Conservation (phyloP, 1,140 invertebrate species). For the Wasmannia auropunctata region DNA sequence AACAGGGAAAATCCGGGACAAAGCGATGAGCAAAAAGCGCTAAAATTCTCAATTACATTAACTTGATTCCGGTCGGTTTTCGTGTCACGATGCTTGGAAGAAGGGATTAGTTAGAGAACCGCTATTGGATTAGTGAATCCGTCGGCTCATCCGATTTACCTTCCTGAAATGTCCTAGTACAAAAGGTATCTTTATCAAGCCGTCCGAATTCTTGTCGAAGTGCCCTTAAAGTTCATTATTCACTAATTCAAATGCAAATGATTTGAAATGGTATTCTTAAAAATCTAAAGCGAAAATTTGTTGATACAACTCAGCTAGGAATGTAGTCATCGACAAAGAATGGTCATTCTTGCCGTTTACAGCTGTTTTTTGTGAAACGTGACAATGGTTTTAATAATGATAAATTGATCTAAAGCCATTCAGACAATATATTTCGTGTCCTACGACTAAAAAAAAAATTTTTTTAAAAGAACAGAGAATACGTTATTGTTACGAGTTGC, state of each 20-base stretch:
- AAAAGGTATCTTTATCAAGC: conserved; percentile 74
- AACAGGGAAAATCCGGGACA: not conserved
- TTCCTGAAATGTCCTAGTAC: conserved; percentile 59
- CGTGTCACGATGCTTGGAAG: conserved; percentile 71
- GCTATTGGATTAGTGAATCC: conserved; percentile 81
- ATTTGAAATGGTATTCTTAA: conserved; percentile 43
- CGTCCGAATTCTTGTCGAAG: conserved; percentile 79
- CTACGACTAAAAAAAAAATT: not conserved
- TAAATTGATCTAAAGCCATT: not conserved
- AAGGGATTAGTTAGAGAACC: conserved; percentile 80
- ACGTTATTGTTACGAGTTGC: not conserved
- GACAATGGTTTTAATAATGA: not conserved
- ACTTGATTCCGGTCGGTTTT: conserved; percentile 76
- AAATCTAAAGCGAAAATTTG: conserved; percentile 57
- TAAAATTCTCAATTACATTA: conserved; percentile 81
- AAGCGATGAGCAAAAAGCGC: conserved; percentile 70
- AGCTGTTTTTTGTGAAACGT: not conserved
- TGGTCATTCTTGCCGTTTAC: not conserved
- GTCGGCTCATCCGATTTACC: conserved; percentile 64
- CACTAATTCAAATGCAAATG: conserved; percentile 52
- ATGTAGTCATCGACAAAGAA: not conserved
- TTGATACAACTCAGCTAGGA: not conserved
- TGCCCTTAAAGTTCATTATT: conserved; percentile 77
- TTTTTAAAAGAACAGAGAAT: not conserved
- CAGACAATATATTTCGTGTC: not conserved